Conservation (phyloP, 2,113 vertebrate species). For the Phodopus roborovskii region DNA sequence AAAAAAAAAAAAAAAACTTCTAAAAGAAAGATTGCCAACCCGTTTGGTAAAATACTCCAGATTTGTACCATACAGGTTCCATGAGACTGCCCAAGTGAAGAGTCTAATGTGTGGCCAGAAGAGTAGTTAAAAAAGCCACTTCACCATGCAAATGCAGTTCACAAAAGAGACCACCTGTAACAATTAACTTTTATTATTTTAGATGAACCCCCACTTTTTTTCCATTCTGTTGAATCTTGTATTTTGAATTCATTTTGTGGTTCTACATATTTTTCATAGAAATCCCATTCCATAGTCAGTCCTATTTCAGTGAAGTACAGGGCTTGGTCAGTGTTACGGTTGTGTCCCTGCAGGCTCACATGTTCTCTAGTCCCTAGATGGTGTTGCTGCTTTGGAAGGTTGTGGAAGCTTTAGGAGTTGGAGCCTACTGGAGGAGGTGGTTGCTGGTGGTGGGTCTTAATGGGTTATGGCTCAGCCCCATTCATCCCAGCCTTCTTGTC, state of each 20-base stretch:
- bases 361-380: neutral
- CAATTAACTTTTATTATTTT: neutral
- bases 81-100: neutral
- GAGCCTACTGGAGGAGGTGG: neutral
- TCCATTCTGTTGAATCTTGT: neutral
- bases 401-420: neutral
- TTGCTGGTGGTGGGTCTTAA: neutral
- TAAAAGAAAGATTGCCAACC: neutral
- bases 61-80: neutral
- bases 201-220: neutral
- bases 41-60: neutral
- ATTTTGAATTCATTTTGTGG: slow-evolving; percentile 20
- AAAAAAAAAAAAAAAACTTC: neutral
- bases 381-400: neutral
- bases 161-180: neutral
- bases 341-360: neutral
- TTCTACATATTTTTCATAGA: slow-evolving; percentile 5
- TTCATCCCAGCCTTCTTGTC: neutral
- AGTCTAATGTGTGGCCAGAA: neutral
- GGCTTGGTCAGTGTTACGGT: neutral
- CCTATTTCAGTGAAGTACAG: neutral
- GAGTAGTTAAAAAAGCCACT: neutral
- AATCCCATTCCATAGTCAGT: neutral
- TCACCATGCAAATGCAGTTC: neutral
- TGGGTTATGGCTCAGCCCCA: neutral